phyloP scores from a whole-genome alignment of 2,797 vertebrate genomes.

The Crocidura indochinensis region DNA sequence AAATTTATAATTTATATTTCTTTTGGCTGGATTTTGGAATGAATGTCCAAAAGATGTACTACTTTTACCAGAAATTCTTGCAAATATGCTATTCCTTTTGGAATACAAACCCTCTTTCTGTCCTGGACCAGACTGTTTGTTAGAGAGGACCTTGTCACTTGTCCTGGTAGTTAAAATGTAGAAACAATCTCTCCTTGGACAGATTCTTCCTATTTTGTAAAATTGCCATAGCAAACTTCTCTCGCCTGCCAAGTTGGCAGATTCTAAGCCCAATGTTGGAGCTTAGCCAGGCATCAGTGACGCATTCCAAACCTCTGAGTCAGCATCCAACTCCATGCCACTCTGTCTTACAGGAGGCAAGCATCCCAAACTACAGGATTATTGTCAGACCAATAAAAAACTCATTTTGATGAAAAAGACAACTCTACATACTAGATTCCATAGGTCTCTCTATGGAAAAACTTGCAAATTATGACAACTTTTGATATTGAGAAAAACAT shows the following conservation, averaged over 20 bases:
- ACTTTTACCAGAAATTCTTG: constrained; percentile 73
- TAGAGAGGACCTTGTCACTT: constrained; percentile 87
- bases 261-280: constrained; percentile 85
- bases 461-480: background rate
- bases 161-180: constrained; percentile 88
- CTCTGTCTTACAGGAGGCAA: constrained; percentile 81
- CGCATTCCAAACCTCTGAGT: constrained; percentile 88
- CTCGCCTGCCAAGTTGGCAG: constrained; percentile 91
- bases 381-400: constrained; percentile 14
- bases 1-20: constrained; percentile 82
- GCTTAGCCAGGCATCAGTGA: constrained; percentile 86
- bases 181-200: constrained; percentile 90
- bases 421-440: background rate
- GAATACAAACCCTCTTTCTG: constrained; percentile 78
- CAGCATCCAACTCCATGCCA: constrained; percentile 87
- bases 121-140: constrained; percentile 86
- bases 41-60: constrained; percentile 82
- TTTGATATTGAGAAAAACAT: background rate
- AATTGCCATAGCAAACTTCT: constrained; percentile 89
- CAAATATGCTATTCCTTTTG: constrained; percentile 82
- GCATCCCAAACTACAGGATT: constrained; percentile 5
- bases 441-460: background rate
- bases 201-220: constrained; percentile 89
- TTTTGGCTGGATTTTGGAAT: constrained; percentile 83
- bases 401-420: constrained; percentile 48